Evolutionary conservation across 2,797 vertebrate genomes (phyloP), one percentile per base, ranked within the genome.

Genomic region (Florisuga fusca): DNA sequence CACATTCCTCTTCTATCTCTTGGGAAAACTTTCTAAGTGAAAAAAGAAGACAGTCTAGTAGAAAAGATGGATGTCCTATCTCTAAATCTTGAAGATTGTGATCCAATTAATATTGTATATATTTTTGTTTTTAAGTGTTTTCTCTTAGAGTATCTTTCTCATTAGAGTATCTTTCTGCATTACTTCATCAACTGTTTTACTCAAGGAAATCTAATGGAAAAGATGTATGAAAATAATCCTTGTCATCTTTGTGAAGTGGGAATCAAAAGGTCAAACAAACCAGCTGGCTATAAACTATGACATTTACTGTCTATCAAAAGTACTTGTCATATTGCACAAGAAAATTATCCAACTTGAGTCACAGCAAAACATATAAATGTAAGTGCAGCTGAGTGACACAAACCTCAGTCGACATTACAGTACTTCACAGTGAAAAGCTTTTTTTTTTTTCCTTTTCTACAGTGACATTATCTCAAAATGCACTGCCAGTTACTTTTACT

Each of bases 221-320:
- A 86, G 85, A 85, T 4, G 41, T 18, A 93, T 55, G 25, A 83
- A 88, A 93, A 83, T 67, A 82, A 92, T 79, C 81, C 89, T 85
- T 43, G 77, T 16, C 15, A 55, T 91, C 90, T 76, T 90, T 74
- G 86, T 90, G 93, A 93, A 95, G 64, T 7, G 0, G 87, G 78
- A 88, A 80, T 93, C 50, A 87, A 78, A 95, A 94, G 82, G 83
- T 89, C 89, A 96, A 94, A 90, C 45, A 21, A 95, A 96, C 66
- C 17, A 93, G 46, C 87, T 97, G 93, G 94, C 94, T 97, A 95
- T 58, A 94, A 95, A 84, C 61, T 50, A 94, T 81, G 34, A 96
- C 95, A 95, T 96, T 97, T 96, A 93, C 91, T 95, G 87, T 81
- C 71, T 10, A 84, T 96, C 57, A 87, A 88, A 6, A 96, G 55